Percentiles rank a stretch among this genome's conserved stretches.
These are phyloP conservation scores for Melanerpes formicivorus DNA, from an alignment of 2,113 vertebrate genomes.

Conservation along the genomic window DNA sequence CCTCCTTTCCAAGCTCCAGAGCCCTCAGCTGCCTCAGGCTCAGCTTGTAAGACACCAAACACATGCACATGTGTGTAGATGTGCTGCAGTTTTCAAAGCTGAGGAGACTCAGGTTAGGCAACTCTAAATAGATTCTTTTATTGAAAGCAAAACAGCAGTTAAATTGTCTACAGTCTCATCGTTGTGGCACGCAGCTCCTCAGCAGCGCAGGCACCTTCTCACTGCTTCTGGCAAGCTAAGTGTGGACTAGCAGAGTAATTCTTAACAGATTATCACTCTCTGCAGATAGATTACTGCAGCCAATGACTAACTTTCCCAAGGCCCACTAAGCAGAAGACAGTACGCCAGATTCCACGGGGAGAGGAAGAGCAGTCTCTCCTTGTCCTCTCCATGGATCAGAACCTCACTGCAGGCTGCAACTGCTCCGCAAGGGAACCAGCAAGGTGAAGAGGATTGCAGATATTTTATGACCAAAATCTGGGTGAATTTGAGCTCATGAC, in stretches of 20 bases:
- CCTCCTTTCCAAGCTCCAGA: too few species aligned
- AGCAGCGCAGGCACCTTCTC: neutral
- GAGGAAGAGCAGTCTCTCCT: neutral
- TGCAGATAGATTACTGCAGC: neutral
- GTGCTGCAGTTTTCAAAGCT: neutral
- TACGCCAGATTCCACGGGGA: neutral
- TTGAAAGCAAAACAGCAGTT: neutral
- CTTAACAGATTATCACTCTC: neutral
- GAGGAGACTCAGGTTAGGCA: neutral
- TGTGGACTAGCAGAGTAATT: neutral
- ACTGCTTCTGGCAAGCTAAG: neutral
- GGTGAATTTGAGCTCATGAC: neutral
- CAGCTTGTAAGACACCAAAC: neutral
- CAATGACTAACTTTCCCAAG: neutral
- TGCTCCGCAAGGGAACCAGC: neutral
- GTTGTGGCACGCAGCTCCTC: neutral
- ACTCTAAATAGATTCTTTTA: neutral
- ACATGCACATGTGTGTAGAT: rapidly evolving
- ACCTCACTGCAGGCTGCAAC: neutral
- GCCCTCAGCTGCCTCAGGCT: too few species aligned
- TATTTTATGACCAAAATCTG: neutral
- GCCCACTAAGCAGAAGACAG: neutral
- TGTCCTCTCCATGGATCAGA: neutral
- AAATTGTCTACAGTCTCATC: neutral
- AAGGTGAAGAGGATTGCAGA: neutral